A percentile compares a stretch with the other conserved stretches of the same genome.
Conservation (phyloP, 2,888 invertebrate species). For the Caenorhabditis sp. region DNA sequence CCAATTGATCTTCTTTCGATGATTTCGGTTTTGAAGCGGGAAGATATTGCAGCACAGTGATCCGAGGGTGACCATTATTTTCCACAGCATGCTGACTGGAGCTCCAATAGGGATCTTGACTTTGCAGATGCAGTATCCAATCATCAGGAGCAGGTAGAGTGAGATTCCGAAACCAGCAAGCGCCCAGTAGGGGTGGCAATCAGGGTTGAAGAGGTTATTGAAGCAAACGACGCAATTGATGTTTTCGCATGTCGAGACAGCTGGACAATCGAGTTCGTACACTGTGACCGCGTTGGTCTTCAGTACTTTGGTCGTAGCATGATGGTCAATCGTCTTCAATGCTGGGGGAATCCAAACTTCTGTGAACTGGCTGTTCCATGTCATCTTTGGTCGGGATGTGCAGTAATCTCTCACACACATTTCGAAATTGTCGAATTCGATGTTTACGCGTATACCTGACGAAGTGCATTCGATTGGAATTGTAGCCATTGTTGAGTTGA, state of each 20-base stretch:
- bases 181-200: background rate
- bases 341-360: constrained; percentile 12
- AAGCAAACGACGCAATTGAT: background rate
- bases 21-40: no score
- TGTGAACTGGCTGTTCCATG: background rate
- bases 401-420: constrained; percentile 6
- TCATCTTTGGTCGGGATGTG: background rate
- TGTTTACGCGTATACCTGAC: no score
- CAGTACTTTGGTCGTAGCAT: background rate
- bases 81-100: background rate
- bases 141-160: background rate
- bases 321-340: background rate
- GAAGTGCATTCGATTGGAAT: no score
- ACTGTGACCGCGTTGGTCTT: background rate
- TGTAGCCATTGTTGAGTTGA: no score
- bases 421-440: constrained; percentile 4
- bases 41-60: no score
- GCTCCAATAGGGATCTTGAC: background rate
- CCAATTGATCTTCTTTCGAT: background rate
- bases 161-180: background rate
- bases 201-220: background rate
- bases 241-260: background rate
- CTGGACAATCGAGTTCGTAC: background rate
- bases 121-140: background rate
- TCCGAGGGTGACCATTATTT: background rate